Evolutionary conservation across 2,113 vertebrate species (phyloP).

Genomic region (Ptychochromis oligacanthus): DNA sequence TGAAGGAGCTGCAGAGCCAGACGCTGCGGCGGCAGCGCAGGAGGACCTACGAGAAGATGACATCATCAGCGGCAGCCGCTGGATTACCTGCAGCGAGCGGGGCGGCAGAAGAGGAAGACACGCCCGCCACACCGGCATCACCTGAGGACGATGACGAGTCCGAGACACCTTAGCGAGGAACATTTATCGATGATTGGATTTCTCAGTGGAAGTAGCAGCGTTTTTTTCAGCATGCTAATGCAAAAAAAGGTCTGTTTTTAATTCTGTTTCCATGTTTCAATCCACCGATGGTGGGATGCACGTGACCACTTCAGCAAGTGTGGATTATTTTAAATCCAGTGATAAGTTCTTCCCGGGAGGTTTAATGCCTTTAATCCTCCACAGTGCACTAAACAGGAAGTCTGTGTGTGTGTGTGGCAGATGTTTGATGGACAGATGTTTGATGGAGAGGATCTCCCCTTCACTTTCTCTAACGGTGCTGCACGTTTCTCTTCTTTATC

Average conservation of each 20-base stretch:
- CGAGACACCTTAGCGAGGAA: constrained; percentile 72
- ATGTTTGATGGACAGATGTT: background rate
- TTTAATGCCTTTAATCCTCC: constrained; percentile 29
- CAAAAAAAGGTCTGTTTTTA: constrained; percentile 6
- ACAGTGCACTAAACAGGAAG: constrained; percentile 16
- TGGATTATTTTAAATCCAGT: constrained; percentile 45
- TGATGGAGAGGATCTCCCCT: background rate
- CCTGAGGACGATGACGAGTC: constrained; percentile 75
- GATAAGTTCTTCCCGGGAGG: constrained; percentile 35
- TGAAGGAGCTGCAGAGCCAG: constrained; percentile 88
- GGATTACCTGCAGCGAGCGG: background rate
- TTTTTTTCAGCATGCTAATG: constrained; percentile 8
- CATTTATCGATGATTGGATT: background rate
- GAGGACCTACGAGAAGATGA: constrained; percentile 80
- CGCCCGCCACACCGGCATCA: constrained; percentile 31
- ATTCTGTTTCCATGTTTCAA: constrained; percentile 9
- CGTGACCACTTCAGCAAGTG: background rate
- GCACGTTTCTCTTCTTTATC: constrained; percentile 13
- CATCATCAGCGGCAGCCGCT: rapidly evolving
- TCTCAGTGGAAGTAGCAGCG: background rate
- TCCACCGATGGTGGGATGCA: background rate
- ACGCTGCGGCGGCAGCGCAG: constrained; percentile 85
- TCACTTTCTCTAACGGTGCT: constrained; percentile 24
- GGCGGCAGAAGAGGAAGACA: constrained; percentile 18
- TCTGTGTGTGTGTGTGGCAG: background rate